phyloP scores from a whole-genome alignment of 2,888 invertebrate genomes.

The Chloroclysta siterata region DNA sequence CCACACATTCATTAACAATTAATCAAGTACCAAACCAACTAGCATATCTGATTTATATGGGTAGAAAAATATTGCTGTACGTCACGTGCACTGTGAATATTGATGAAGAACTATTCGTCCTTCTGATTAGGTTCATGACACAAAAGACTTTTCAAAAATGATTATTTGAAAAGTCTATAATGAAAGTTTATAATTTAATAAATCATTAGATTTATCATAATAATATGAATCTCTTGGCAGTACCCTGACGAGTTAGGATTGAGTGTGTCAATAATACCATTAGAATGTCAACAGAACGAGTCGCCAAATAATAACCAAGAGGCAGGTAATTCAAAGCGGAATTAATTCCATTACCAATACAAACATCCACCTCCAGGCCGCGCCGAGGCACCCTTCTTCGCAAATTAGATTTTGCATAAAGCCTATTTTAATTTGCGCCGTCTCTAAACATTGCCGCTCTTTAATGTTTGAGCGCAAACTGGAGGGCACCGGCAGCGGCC shows the following conservation, averaged over 20 bases:
- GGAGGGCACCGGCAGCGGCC: conserved; percentile 58
- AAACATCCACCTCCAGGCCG: conserved; percentile 72
- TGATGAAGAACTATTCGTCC: background rate
- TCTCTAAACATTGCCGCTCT: conserved; percentile 79
- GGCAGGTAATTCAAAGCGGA: conserved; percentile 69
- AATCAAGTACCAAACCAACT: background rate
- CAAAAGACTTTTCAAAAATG: background rate
- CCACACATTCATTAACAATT: conserved; percentile 21
- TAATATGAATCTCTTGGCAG: background rate
- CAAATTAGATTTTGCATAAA: conserved; percentile 84
- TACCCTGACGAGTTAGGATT: conserved; percentile 11
- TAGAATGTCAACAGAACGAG: conserved; percentile 38
- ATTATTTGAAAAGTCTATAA: no score
- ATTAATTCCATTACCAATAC: conserved; percentile 80
- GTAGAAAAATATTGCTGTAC: background rate
- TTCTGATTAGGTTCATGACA: background rate
- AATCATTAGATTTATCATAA: background rate
- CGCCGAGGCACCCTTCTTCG: conserved; percentile 72
- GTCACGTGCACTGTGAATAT: background rate
- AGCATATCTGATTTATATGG: background rate
- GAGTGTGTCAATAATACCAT: conserved; percentile 31
- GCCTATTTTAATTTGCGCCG: conserved; percentile 83
- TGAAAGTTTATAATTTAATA: no score
- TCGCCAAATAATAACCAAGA: conserved; percentile 42
- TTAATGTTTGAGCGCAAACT: conserved; percentile 80